Base-by-base conservation (phyloP, 2,888 invertebrate species). In the Cantharis rustica region DNA sequence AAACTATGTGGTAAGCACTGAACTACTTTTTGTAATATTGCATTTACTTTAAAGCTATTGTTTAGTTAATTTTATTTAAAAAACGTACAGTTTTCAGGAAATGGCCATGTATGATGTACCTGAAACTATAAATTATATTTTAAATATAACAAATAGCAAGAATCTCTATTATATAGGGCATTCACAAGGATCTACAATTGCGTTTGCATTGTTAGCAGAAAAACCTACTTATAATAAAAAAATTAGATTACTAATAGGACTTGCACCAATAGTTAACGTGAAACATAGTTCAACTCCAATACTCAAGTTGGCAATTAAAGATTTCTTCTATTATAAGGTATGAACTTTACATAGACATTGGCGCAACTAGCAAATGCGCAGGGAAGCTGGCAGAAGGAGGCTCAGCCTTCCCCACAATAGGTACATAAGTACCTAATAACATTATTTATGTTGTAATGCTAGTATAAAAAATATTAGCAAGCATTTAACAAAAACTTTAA, bases 151-250 rank as follows among this genome's bases (percentile, higher is more conserved):
- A 0, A 90, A 90, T 0, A 88, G 90, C 23, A 80, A 90, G 0
- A 89, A 92, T 70, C 83, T 97, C 0, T 93, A 93, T 82, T 96
- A 95, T 85, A 88, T 95, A 1, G 97, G 96, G 0, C 95, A 96
- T 85, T 96, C 96, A 0, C 93, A 93, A 86, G 96, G 95, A 7
- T 92, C 93, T 0, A 93, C 93, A 0, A 83, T 88, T 0, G 94
- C 93, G 85, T 94, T 91, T 84, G 92, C 93, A 0, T 90, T 94
- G 92, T 89, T 89, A 15, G 90, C 93, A 0, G 88, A 91, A 71
- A 86, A 88, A 13, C 93, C 94, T 0, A 91, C 91, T 68, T 94
- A 93, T 82, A 93, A 93, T 84, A 84, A 88, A 0, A 94, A 93
- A 86, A 90, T 95, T 5, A 89, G 89, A 69, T 90, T 91, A 0